Conservation (phyloP, 1,140 invertebrate genomes). For the Habropoda laboriosa region DNA sequence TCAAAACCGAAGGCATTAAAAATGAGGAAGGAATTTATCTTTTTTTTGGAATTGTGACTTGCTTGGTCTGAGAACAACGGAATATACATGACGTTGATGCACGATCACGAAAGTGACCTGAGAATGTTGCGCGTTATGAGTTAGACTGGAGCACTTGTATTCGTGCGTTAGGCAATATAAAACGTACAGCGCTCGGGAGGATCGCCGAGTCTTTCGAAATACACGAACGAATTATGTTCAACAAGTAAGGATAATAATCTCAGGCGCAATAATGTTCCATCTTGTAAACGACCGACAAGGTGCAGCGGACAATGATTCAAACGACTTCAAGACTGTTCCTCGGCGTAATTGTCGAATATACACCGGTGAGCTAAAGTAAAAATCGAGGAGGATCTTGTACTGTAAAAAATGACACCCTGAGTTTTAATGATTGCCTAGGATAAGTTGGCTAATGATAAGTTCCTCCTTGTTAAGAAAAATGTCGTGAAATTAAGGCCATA, state of each 20-base stretch:
- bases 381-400: background rate
- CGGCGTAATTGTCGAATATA: constrained; percentile 13
- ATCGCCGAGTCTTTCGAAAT: constrained; percentile 62
- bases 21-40: background rate
- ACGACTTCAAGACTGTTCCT: constrained; percentile 22
- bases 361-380: too few relatives aligned
- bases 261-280: constrained; percentile 61
- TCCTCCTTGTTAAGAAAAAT: constrained; percentile 24
- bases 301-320: constrained; percentile 64
- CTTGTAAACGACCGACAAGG: constrained; percentile 55
- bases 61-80: constrained; percentile 12
- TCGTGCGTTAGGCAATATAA: constrained; percentile 53
- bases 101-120: constrained; percentile 64
- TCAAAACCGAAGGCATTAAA: constrained; percentile 4
- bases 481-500: constrained; percentile 5
- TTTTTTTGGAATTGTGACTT: background rate
- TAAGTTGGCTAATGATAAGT: background rate
- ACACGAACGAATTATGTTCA: constrained; percentile 63
- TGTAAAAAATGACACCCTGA: constrained; percentile 4
- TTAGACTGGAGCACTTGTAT: constrained; percentile 52
- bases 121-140: constrained; percentile 54
- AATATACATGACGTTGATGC: constrained; percentile 54
- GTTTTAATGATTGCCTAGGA: background rate
- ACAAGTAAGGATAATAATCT: constrained; percentile 66
- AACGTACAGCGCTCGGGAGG: constrained; percentile 53